Base-by-base conservation (phyloP, 2,113 vertebrate genomes). In the Clarias batrachus region DNA sequence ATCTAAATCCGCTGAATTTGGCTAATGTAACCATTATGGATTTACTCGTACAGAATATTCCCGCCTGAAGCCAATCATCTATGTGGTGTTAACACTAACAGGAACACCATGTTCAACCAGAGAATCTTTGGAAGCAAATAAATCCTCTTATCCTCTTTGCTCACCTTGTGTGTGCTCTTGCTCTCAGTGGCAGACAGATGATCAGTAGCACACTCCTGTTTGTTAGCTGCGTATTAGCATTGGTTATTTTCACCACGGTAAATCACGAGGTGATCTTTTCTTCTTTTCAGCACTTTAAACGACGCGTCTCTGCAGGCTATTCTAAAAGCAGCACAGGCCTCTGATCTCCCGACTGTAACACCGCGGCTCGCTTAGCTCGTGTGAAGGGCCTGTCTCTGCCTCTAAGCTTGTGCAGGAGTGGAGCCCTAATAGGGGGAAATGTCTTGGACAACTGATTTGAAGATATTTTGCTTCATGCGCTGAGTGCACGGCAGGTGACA, bases 361-460 rank as follows among this genome's bases (percentile, higher is more conserved):
- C 88, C 87, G 87, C 63, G 90, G 91, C 91, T 90, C 88, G 92
- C 91, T 92, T 92, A 93, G 91, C 94, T 93, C 91, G 91, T 94
- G 91, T 94, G 93, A 94, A 93, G 96, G 95, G 93, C 94, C 93
- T 90, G 93, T 93, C 90, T 93, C 92, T 81, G 89, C 91, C 93
- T 94, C 92, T 91, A 93, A 94, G 91, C 92, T 91, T 86, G 92
- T 83, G 88, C 88, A 84, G 90, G 92, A 91, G 93, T 93, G 89
- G 90, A 95, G 94, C 95, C 92, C 93, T 97, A 97, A 97, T 97
- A 97, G 95, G 96, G 96, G 96, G 96, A 97, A 97, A 96, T 97
- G 97, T 98, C 96, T 98, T 96, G 97, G 96, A 97, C 96, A 97
- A 97, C 96, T 97, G 97, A 98, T 99, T 98, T 98, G 96, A 98